Conservation (phyloP, 2,113 vertebrate genomes). For the Electrona antarctica region DNA sequence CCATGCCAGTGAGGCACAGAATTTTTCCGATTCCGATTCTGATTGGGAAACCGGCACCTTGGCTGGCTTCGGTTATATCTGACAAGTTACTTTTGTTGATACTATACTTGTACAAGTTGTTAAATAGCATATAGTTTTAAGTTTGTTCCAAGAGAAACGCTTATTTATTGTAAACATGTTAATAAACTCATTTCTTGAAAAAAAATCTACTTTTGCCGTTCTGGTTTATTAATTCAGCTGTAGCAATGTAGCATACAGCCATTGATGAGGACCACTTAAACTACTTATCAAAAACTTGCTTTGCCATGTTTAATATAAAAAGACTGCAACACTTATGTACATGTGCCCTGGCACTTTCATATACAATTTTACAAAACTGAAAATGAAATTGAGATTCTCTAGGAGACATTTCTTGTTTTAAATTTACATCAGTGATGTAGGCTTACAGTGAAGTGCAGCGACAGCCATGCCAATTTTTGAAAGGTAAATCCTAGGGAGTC, state of each 20-base stretch:
- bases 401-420: conserved; percentile 40
- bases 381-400: conserved; percentile 53
- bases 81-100: conserved; percentile 10
- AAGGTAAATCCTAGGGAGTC: conserved; percentile 34
- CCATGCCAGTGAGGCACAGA: conserved; percentile 63
- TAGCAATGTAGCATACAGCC: background rate
- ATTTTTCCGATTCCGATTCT: conserved; percentile 81
- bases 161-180: conserved; percentile 10
- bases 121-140: background rate
- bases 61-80: conserved; percentile 72
- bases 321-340: conserved; percentile 71
- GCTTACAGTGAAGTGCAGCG: conserved; percentile 51
- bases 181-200: background rate
- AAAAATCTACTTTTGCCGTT: conserved; percentile 21
- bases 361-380: conserved; percentile 74
- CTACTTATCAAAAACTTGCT: background rate
- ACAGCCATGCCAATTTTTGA: conserved; percentile 61
- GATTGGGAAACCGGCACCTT: conserved; percentile 86
- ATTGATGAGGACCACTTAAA: conserved; percentile 42
- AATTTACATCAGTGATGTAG: conserved; percentile 54
- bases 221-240: background rate
- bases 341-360: conserved; percentile 63
- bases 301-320: conserved; percentile 77
- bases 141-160: conserved; percentile 1
- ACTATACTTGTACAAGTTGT: background rate